phyloP scores from a whole-genome alignment of 2,888 invertebrate species.

The Imbricaverruca yamaguchii region DNA sequence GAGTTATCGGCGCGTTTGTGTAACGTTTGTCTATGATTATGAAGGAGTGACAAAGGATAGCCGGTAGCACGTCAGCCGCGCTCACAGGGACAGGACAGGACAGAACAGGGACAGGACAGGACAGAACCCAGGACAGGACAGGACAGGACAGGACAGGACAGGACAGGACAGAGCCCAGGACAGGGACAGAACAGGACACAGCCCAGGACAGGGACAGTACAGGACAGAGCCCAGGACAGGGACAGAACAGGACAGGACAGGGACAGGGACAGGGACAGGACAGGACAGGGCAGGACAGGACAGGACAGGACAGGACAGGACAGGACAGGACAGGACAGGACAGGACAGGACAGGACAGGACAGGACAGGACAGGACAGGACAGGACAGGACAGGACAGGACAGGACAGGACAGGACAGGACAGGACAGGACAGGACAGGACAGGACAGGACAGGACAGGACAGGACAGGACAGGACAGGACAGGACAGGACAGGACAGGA shows the following conservation, averaged over 20 bases:
- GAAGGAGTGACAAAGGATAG: no score
- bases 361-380: slow-evolving; percentile 23
- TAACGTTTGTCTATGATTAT: no score
- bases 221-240: no score
- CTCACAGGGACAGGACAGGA: neutral
- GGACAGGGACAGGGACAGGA: no score
- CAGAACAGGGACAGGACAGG: no score
- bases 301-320: slow-evolving; percentile 23
- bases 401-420: slow-evolving; percentile 22
- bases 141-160: neutral
- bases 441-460: neutral
- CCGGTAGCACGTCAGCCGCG: neutral
- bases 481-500: neutral
- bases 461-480: neutral
- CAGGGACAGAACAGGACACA: no score
- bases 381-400: slow-evolving; percentile 22
- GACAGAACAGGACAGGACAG: no score
- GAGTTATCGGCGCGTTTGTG: no score
- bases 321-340: slow-evolving; percentile 23
- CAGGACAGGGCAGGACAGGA: slow-evolving; percentile 10
- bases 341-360: slow-evolving; percentile 19
- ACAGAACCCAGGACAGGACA: neutral
- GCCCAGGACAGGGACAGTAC: no score
- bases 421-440: neutral
- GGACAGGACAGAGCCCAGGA: no score